A percentile compares a stretch with the other conserved stretches of the same genome.
Conservation (phyloP, 2,113 vertebrate genomes). For the Puffinus mauretanicus region DNA sequence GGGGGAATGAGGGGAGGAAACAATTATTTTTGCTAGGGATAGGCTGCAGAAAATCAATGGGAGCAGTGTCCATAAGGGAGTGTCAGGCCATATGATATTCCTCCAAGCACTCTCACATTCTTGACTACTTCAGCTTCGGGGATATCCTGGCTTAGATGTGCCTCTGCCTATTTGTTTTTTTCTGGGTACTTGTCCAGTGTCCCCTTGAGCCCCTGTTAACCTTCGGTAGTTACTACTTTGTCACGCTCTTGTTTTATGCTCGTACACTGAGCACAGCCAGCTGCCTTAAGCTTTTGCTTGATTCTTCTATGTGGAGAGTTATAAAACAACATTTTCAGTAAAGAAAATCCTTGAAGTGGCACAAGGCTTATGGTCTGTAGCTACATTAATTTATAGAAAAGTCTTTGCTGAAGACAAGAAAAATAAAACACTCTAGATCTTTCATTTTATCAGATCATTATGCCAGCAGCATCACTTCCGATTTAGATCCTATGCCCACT, state of each 20-base stretch:
- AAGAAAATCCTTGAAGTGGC: slow-evolving; percentile 34
- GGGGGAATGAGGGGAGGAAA: background rate
- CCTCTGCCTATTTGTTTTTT: background rate
- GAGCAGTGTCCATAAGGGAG: background rate
- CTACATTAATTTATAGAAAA: slow-evolving; percentile 26
- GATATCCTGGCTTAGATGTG: background rate
- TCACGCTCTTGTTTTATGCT: background rate
- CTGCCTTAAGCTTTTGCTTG: background rate
- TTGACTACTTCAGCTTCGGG: background rate
- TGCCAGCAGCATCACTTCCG: background rate
- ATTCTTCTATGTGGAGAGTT: background rate
- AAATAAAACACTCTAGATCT: slow-evolving; percentile 8
- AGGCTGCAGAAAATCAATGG: background rate
- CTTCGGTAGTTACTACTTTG: background rate
- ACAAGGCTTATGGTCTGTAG: background rate
- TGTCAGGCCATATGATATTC: background rate
- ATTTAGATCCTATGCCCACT: background rate
- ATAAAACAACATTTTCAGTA: background rate
- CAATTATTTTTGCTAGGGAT: background rate
- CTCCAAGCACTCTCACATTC: background rate
- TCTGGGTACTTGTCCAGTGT: background rate
- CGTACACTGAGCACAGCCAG: background rate
- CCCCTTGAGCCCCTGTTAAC: background rate
- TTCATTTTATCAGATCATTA: background rate
- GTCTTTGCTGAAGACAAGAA: background rate